Evolutionary conservation across 2,888 invertebrate genomes (phyloP).

Genomic region (Apomyelois bistriatella): DNA sequence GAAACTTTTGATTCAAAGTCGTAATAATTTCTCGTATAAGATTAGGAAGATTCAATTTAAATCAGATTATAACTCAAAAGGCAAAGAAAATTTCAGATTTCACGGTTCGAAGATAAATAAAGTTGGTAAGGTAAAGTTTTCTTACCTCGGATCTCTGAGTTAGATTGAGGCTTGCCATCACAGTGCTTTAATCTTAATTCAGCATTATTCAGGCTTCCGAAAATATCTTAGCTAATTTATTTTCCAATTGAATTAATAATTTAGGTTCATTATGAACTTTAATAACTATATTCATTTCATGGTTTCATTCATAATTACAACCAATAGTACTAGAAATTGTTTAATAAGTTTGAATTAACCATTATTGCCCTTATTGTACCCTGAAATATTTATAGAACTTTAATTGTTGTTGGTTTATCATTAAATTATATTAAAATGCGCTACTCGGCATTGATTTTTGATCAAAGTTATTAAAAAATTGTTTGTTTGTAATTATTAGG

Average conservation of each 20-base stretch:
- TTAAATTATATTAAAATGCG: no score
- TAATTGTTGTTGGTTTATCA: no score
- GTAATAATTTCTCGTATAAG: conserved; percentile 14
- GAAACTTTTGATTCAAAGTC: conserved; percentile 12
- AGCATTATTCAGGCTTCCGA: conserved; percentile 3
- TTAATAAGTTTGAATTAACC: no score
- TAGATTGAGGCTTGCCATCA: conserved; percentile 28
- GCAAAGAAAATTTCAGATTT: conserved; percentile 36
- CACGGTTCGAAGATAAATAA: conserved; percentile 41
- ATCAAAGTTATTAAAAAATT: no score
- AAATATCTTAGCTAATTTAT: neutral
- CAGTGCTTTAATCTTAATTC: neutral
- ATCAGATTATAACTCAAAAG: conserved; percentile 20
- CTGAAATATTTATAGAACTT: no score
- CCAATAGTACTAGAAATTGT: no score
- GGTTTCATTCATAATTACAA: no score
- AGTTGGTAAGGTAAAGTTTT: conserved; percentile 36
- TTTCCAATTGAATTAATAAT: conserved; percentile 25
- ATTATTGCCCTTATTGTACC: no score
- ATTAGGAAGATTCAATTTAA: conserved; percentile 28
- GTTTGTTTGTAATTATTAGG: no score
- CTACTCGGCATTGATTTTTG: no score
- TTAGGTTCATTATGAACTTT: no score
- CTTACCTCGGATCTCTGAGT: conserved; percentile 31
- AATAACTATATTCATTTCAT: no score